Conservation (phyloP, 2,113 vertebrate species). For the Leptocoma aspasia region DNA sequence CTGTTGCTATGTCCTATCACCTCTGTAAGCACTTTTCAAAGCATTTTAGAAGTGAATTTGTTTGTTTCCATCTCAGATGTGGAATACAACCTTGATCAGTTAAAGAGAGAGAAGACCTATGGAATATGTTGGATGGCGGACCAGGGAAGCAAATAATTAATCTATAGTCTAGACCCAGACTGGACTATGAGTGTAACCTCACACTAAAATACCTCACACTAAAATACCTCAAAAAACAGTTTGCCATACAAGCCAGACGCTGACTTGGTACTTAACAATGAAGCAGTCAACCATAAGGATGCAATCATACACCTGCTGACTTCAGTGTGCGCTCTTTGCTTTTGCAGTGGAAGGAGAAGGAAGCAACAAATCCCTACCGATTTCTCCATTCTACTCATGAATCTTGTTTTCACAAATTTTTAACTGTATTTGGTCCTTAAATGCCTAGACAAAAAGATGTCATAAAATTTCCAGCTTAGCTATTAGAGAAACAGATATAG, state of each 20-base stretch:
- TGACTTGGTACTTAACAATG: not conserved
- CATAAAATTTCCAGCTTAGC: not conserved
- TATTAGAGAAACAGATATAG: not conserved
- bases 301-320: not conserved
- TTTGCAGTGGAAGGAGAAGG: not conserved
- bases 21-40: not conserved
- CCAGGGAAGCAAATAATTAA: not conserved
- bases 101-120: not conserved
- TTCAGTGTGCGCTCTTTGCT: not conserved
- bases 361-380: not conserved
- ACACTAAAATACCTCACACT: not conserved
- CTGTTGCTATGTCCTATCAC: not conserved
- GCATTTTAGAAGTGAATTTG: not conserved
- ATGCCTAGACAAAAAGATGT: not conserved
- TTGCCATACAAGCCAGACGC: not conserved
- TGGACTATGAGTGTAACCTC: not conserved
- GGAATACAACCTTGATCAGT: rapidly evolving
- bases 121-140: not conserved
- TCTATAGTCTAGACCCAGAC: too few species aligned
- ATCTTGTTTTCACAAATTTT: not conserved
- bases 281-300: not conserved
- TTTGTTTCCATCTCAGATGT: not conserved
- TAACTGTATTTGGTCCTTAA: not conserved
- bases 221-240: not conserved
- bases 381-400: not conserved